Base-by-base conservation (phyloP, 2,888 invertebrate species). In the Drosophila anceps region DNA sequence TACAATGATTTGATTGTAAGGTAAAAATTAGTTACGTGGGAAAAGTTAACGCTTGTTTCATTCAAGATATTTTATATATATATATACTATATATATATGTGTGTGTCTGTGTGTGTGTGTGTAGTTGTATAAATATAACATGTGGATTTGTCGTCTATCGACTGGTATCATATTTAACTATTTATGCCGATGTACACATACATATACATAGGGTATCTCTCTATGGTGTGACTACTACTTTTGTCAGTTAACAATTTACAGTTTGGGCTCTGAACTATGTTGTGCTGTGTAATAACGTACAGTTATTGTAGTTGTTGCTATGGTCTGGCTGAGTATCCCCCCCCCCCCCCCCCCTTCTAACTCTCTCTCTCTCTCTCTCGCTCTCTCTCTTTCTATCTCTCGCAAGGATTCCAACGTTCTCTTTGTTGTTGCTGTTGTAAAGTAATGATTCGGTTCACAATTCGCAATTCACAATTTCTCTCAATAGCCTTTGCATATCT, bases 1-100 rank as follows among this genome's bases (percentile, higher is more conserved):
- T 71, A 79, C 69, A 76, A 74, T 74, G 79, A 81, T 76, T 82
- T 75, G 75, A 77, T 82, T 76, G 65, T 82, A 73, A 74, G 78
- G 63, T 82, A 65, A 20, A 73, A 90, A 79, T 79, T 65, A 76
- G 66, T 89, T 87, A 85, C 87, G 90, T 87, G 87, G 87, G 87
- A 82, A 79, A 84, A 87, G 89, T 85, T 88, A 89, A 87, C 89
- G 68, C 73, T 85, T 86, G 82, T 84, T 87, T 78, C 75, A 63
- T 67, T 72, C 29, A 67, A 60, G 68, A 61, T 59, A 57, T 60
- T 37, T 18, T n/a, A 27, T 41, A 58, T 53, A 46, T 66, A 27
- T 63, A 41, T 73, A 27, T 33, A 37, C 18, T 35, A 35, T 53
- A 37, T 61, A 31, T 65, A 8, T 64, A 18, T 44, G 10, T 53